Percentiles rank a stretch among this genome's conserved stretches.
These are phyloP conservation scores for Apoda limacodes DNA, from an alignment of 2,888 invertebrate species.

Conservation along the genomic window DNA sequence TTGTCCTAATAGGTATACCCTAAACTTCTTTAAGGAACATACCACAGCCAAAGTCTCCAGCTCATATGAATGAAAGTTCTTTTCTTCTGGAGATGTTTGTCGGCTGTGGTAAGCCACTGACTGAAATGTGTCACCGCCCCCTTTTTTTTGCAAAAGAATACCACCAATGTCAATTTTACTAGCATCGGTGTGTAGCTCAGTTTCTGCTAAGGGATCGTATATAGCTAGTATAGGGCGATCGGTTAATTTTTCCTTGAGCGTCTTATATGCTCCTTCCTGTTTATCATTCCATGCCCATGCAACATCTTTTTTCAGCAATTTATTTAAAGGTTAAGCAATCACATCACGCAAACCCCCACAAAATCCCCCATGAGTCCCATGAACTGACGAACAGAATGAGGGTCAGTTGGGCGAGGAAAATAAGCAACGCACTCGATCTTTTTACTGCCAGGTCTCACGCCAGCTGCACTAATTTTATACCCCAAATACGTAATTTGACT, in stretches of 20 bases:
- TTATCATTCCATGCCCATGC: slow-evolving; percentile 7
- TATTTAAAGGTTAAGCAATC: slow-evolving; percentile 8
- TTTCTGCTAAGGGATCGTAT: slow-evolving; percentile 8
- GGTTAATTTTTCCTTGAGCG: slow-evolving; percentile 3
- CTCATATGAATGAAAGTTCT: slow-evolving; percentile 19
- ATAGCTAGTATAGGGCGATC: slow-evolving; percentile 9
- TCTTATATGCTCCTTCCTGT: slow-evolving; percentile 6
- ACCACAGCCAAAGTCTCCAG: slow-evolving; percentile 21
- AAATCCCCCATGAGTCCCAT: slow-evolving; percentile 13
- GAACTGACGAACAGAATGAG: slow-evolving; percentile 11
- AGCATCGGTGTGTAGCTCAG: slow-evolving; percentile 13
- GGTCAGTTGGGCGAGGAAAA: slow-evolving; percentile 2
- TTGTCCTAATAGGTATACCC: slow-evolving; percentile 14
- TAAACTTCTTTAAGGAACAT: slow-evolving; percentile 11
- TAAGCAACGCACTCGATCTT: slow-evolving; percentile 7
- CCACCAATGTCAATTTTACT: slow-evolving; percentile 10
- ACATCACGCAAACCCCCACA: too few species aligned
- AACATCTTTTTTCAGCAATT: slow-evolving; percentile 3
- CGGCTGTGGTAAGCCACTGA: slow-evolving; percentile 19
- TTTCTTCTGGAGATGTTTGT: slow-evolving; percentile 18
- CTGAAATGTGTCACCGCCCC: neutral
- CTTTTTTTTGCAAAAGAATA: slow-evolving; percentile 4
- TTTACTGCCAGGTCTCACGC: slow-evolving; percentile 3
- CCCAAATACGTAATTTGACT: slow-evolving; percentile 4
- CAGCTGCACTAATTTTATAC: slow-evolving; percentile 2